Evolutionary conservation across 2,888 invertebrate genomes (phyloP), one percentile per base, ranked within the genome.

Genomic region (Leptarthrus brevirostris): DNA sequence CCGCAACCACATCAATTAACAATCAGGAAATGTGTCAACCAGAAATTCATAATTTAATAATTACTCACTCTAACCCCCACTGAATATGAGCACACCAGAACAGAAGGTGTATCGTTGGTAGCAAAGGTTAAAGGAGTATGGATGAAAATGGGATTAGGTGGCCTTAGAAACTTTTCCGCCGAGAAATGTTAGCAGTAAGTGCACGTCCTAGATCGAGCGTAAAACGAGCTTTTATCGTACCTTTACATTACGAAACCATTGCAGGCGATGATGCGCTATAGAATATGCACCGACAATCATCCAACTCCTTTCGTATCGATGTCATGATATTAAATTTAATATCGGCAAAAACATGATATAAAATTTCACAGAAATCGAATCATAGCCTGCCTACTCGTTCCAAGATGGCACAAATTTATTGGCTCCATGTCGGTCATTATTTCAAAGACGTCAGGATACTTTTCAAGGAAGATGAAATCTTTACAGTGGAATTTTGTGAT

Each of bases 11-110:
- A 66, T 66, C 49, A 66, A 66, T 66, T 47, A 66, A 47, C 66
- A 47, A 66, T 66, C 66, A 66, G 66, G 66, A 66, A 66, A 66
- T 66, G 66, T 66, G 66, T 66, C 49, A 66, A 24, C 66, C 24
- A 26, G 66, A 49, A 66, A 66, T 66, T 66, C 47, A 66, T 66
- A 66, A 66, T 66, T 66, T 66, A 66, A 66, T 66, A 66, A 66
- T 66, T 66, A 49, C 16, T 18, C 61, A 8, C 24, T 18, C 12
- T 12, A 14, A 26, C 44, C 20, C 3, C 3, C 5, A 3, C n/a
- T 5, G 47, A n/a, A n/a, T 16, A n/a, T n/a, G n/a, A n/a, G 47
- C 2, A 14, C 14, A 3, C 16, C 14, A 3, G 10, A n/a, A 4
- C 16, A 14, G n/a, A 44, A 14, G 47, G 14, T 14, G 1, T 6